Evolutionary conservation across 2,797 vertebrate genomes (phyloP), one percentile per base, ranked within the genome.

Genomic region (Amphiprion clarkii): DNA sequence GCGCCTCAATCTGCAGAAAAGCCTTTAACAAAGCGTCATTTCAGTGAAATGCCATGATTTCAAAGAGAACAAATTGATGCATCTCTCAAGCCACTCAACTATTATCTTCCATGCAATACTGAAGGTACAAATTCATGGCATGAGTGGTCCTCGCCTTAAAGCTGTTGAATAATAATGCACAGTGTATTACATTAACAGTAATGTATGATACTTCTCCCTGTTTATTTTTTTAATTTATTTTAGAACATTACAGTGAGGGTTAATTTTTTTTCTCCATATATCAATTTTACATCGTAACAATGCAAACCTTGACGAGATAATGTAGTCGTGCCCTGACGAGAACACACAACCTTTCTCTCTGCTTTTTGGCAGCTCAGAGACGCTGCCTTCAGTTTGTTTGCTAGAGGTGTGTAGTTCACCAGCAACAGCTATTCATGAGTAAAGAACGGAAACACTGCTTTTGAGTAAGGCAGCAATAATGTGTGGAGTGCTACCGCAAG

Each of bases 381-480:
- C 74, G 65, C 61, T n/a, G 39, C 81, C 55, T 85, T 75, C 65
- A 59, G 57, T 58, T 85, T 83, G 73, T 80, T 87, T 89, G 76
- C 67, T 42, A 61, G 39, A 69, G 48, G 67, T 76, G 68, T 51
- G 52, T 69, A 81, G 88, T 85, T 89, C 83, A 74, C 73, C 83
- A 74, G 82, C 73, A 84, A 56, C 77, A 55, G 75, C 78, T 83
- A 75, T 89, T 88, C 86, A 81, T 40, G 69, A 78, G 76, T 60
- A 71, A 78, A 80, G 56, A 71, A 78, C 27, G 4, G 57, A 84
- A 78, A 57, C 64, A 0, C 16, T 23, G 61, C 67, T 82, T 82
- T 82, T 73, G 60, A 81, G 21, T 57, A 27, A 49, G 42, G 33
- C 19, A 17, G 55, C 46, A 62, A 61, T 54, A 76, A 81, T 61